These are phyloP conservation scores for Akabosia matsudoensis DNA, from an alignment of 1,140 invertebrate species.

Conservation along the genomic window DNA sequence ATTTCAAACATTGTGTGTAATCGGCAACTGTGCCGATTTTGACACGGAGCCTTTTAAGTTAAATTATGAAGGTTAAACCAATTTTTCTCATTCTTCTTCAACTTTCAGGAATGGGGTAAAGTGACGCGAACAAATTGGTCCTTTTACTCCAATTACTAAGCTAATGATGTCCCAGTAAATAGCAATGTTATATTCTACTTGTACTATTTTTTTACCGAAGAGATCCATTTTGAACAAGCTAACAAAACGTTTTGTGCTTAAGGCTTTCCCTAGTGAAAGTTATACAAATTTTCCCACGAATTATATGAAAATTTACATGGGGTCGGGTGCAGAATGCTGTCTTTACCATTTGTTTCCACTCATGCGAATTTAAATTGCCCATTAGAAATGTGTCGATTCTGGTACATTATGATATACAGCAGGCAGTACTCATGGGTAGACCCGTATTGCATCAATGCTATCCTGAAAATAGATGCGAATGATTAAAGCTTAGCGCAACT, in stretches of 20 bases:
- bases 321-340: neutral
- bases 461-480: too few species aligned
- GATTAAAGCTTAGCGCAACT: too few species aligned
- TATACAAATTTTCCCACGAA: too few species aligned
- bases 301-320: neutral
- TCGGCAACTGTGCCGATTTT: neutral
- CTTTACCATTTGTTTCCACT: neutral
- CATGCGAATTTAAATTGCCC: constrained; percentile 3
- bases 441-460: too few species aligned
- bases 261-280: too few species aligned
- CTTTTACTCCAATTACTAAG: too few species aligned
- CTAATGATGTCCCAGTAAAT: too few species aligned
- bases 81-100: neutral
- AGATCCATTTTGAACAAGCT: too few species aligned
- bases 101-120: neutral
- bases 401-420: neutral
- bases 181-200: too few species aligned
- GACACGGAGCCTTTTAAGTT: neutral
- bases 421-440: too few species aligned
- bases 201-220: too few species aligned
- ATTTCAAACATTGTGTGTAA: neutral
- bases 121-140: constrained; percentile 15
- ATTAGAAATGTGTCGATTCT: neutral
- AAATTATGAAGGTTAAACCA: too few species aligned
- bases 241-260: neutral